Base-by-base conservation (phyloP, 2,797 vertebrate species). In the Dendrocincla tyrannina region DNA sequence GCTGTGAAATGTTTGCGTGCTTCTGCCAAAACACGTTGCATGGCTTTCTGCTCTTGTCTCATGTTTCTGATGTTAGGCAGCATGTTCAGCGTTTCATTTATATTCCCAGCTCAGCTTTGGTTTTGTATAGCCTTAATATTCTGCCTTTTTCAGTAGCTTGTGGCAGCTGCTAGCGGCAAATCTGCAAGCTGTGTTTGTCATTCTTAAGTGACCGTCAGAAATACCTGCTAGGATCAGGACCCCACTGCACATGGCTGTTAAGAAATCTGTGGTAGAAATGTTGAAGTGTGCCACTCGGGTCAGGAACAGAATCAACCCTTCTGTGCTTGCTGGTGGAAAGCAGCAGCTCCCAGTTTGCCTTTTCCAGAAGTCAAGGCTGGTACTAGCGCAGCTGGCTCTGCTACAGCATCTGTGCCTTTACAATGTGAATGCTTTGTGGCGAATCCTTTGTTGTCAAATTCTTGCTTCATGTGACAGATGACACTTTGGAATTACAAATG, bases 21-120 rank as follows among this genome's bases (percentile, higher is more conserved):
- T 98, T 98, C 95, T 85, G 97, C 97, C 93, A 83, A 93, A 88
- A n/a, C 4, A 47, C 33, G 2, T 95, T 91, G 98, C 98, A 98
- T 98, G 98, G 95, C 86, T 92, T 96, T 91, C 91, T n/a, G 76
- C 97, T 97, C 13, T 95, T 91, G 85, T 92, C 94, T 95, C 28
- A 92, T 68, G 89, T 89, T 70, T 96, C 95, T 97, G 35, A 96
- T 94, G 88, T 96, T 66, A 67, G 89, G 96, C 95, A 96, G 98
- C 98, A 98, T 98, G 98, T 96, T 88, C 84, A 70, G 50, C 70
- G 0, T 37, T 95, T 90, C 47, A 35, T 88, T 89, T 79, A 32
- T 95, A 97, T 47, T 93, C 88, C 76, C 89, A 89, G 64, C 68
- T 92, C 89, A 92, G 67, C 75, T 93, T 96, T 86, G 13, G 80